phyloP scores from a whole-genome alignment of 1,140 invertebrate species.

The Physella acuta region DNA sequence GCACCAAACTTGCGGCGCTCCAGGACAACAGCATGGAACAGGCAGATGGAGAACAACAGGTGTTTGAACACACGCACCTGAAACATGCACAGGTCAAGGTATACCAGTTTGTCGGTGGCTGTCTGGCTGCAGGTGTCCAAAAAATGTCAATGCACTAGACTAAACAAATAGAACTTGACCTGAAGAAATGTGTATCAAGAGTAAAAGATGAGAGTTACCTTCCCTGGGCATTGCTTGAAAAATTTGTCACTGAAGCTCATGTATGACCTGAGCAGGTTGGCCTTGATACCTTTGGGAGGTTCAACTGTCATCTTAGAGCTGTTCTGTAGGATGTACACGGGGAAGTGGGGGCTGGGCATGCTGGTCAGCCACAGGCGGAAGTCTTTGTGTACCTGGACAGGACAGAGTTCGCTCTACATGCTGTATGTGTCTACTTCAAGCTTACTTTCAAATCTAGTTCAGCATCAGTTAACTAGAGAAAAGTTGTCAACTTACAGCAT shows the following conservation, averaged over 20 bases:
- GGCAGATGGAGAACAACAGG: conserved; percentile 56
- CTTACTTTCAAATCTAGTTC: no score
- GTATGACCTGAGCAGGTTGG: conserved; percentile 60
- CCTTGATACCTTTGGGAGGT: conserved; percentile 61
- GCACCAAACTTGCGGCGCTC: conserved; percentile 61
- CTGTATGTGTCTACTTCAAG: no score
- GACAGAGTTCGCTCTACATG: no score
- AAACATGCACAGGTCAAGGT: no score
- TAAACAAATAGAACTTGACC: no score
- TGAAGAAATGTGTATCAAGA: no score
- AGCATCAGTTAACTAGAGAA: no score
- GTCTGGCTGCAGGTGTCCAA: no score
- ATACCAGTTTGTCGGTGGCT: no score
- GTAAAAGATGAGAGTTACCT: no score
- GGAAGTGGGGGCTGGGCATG: conserved; percentile 60
- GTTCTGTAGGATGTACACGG: conserved; percentile 62
- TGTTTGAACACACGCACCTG: conserved; percentile 55
- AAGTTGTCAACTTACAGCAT: no score
- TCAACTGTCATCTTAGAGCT: conserved; percentile 63
- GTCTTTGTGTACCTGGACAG: conserved; percentile 60
- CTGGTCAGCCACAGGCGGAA: conserved; percentile 62
- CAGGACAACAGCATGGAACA: conserved; percentile 59
- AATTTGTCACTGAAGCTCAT: conserved; percentile 57
- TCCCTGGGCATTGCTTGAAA: conserved; percentile 42
- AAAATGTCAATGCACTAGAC: no score